Percentiles rank a stretch among this genome's conserved stretches.
phyloP scores from a whole-genome alignment of 2,113 vertebrate species.

The Dolichallabes microphthalmus region DNA sequence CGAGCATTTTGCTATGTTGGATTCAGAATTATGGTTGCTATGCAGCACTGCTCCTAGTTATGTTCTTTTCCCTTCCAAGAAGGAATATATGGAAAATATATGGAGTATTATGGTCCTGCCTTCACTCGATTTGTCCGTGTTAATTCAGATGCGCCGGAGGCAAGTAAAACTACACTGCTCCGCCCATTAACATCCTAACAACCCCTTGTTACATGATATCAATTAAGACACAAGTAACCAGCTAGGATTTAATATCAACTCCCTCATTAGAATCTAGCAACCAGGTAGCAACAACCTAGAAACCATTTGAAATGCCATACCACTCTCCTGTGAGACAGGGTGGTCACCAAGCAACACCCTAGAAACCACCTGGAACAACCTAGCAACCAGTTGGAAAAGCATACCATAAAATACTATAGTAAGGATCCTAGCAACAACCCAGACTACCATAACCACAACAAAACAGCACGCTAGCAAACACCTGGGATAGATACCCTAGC shows the following conservation, averaged over 20 bases:
- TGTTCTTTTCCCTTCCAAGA: not conserved
- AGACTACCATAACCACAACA: not conserved
- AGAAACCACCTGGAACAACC: not conserved
- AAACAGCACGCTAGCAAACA: not conserved
- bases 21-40: not conserved
- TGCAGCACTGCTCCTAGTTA: not conserved
- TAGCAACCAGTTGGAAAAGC: not conserved
- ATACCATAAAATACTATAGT: no score
- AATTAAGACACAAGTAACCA: not conserved
- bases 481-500: not conserved
- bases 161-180: not conserved
- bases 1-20: not conserved
- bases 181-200: not conserved
- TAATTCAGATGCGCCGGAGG: not conserved
- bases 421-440: not conserved
- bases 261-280: not conserved
- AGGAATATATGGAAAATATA: not conserved
- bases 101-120: not conserved
- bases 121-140: not conserved
- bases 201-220: not conserved
- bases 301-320: not conserved
- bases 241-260: not conserved
- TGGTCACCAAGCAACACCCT: not conserved
- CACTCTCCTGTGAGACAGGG: not conserved
- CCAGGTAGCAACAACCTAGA: not conserved